Conservation (phyloP, 2,797 vertebrate species). For the Leucoraja ocellata region DNA sequence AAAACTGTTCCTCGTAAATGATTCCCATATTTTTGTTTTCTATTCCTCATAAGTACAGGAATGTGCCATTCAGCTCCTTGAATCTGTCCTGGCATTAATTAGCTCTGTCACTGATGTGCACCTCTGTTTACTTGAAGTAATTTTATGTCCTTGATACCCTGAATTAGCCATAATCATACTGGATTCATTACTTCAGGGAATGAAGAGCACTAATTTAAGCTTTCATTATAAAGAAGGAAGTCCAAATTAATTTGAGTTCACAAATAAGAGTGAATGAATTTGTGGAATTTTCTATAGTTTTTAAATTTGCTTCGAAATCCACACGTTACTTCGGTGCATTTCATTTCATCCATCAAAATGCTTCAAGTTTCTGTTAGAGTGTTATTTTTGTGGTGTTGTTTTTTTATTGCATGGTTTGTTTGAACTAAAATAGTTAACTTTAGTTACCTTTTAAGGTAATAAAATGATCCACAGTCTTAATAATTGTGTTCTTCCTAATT, state of each 20-base stretch:
- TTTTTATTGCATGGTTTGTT: not conserved
- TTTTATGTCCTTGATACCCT: too few relatives aligned
- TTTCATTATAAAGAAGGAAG: not conserved
- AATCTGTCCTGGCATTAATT: too few relatives aligned
- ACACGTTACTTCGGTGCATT: constrained; percentile 3
- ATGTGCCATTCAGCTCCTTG: too few relatives aligned
- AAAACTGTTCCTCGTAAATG: too few relatives aligned
- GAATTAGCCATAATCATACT: not conserved
- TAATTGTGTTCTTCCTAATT: not conserved
- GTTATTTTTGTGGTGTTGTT: not conserved
- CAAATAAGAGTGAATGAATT: not conserved
- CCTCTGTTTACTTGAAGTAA: too few relatives aligned
- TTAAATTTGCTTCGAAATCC: not conserved
- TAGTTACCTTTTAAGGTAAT: not conserved
- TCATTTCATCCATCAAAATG: constrained; percentile 15
- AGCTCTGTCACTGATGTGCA: too few relatives aligned
- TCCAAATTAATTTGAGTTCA: not conserved
- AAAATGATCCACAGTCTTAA: not conserved
- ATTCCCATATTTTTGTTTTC: too few relatives aligned
- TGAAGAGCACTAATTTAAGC: not conserved
- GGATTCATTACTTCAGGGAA: not conserved
- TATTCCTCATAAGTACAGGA: too few relatives aligned
- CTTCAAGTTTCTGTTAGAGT: not conserved
- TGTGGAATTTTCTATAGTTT: not conserved
- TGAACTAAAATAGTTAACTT: not conserved